Evolutionary conservation across 1,140 invertebrate species (phyloP).

Genomic region (Lepidurus packardi): DNA sequence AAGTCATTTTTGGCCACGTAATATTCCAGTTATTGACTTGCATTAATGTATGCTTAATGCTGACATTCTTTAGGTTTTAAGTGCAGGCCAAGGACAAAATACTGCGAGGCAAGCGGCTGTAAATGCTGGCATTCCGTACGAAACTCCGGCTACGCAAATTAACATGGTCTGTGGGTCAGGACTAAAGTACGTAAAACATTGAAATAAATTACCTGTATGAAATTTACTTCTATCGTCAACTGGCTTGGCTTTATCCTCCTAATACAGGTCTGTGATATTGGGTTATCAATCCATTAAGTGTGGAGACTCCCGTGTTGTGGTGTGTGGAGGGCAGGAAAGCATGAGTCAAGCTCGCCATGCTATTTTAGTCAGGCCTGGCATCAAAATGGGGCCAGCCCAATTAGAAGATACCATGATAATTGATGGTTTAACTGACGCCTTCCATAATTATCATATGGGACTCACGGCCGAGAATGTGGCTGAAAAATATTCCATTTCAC

Average conservation of each 20-base stretch:
- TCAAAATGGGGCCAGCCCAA: conserved; percentile 62
- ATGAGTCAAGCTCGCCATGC: conserved; percentile 77
- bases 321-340: conserved; percentile 78
- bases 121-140: conserved; percentile 65
- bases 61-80: conserved; percentile 52
- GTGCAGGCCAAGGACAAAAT: conserved; percentile 74
- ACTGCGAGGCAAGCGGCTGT: conserved; percentile 74
- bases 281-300: conserved; percentile 64
- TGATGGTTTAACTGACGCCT: conserved; percentile 77
- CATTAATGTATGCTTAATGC: neutral
- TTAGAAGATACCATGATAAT: conserved; percentile 64
- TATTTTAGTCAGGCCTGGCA: conserved; percentile 56
- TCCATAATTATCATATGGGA: conserved; percentile 75
- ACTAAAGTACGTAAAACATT: conserved; percentile 55
- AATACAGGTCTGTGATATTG: conserved; percentile 57
- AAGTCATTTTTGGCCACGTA: conserved; percentile 84
- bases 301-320: conserved; percentile 63
- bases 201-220: neutral
- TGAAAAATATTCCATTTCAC: conserved; percentile 59
- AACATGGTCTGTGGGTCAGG: conserved; percentile 86
- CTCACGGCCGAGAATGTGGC: conserved; percentile 78
- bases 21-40: conserved; percentile 37
- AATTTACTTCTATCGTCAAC: no score
- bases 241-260: no score
- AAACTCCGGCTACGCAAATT: conserved; percentile 65